These are phyloP conservation scores for Disparrhopalites patrizii DNA, from an alignment of 2,888 invertebrate genomes.

Conservation along the genomic window DNA sequence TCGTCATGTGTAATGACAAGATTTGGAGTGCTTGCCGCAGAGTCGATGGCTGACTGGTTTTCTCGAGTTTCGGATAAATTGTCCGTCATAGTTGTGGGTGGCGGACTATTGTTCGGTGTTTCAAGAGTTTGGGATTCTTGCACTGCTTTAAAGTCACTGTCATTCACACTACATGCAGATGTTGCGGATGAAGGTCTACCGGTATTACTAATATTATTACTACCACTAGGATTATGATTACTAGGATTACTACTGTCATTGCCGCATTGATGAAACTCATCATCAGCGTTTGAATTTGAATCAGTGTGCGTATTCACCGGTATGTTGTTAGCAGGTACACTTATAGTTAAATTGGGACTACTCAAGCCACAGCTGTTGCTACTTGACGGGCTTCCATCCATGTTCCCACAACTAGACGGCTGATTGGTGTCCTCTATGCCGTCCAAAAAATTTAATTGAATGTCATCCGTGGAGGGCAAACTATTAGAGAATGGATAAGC, in stretches of 20 bases:
- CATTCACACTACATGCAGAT: neutral
- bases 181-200: slow-evolving; percentile 2
- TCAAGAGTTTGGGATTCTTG: neutral
- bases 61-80: neutral
- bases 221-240: slow-evolving; percentile 15
- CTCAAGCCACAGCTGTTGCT: too few species aligned
- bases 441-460: slow-evolving; percentile 24
- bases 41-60: neutral
- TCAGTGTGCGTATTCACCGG: too few species aligned
- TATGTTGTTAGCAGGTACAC: too few species aligned
- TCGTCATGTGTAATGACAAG: neutral
- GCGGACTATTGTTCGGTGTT: too few species aligned
- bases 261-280: too few species aligned
- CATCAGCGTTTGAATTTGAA: too few species aligned
- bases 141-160: neutral
- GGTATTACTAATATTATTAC: slow-evolving; percentile 2
- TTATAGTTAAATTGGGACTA: too few species aligned
- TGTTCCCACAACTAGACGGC: slow-evolving; percentile 7
- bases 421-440: slow-evolving; percentile 17
- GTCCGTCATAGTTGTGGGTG: too few species aligned
- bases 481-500: slow-evolving; percentile 13
- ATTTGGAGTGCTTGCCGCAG: neutral
- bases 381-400: neutral
- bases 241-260: slow-evolving; percentile 20
- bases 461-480: slow-evolving; percentile 1